phyloP scores from a whole-genome alignment of 2,797 vertebrate genomes.

The Clarias pachynema region DNA sequence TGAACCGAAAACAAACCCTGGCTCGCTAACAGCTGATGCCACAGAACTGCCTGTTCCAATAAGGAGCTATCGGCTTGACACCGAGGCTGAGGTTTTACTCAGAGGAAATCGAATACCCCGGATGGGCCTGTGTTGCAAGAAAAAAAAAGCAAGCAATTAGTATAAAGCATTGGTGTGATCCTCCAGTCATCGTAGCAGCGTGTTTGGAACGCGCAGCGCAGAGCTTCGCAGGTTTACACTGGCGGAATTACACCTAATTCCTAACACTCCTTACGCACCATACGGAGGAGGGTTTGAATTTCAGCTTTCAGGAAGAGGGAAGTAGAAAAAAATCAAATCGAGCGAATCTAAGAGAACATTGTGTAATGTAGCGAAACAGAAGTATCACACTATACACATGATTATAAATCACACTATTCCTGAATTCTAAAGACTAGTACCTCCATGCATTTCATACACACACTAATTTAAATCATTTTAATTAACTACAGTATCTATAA shows the following conservation, averaged over 20 bases:
- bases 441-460: neutral
- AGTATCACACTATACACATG: neutral
- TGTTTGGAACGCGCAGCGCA: constrained; percentile 34
- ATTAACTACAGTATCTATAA: neutral
- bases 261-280: constrained; percentile 11
- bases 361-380: neutral
- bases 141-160: no score
- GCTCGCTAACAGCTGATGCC: neutral
- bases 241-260: constrained; percentile 3
- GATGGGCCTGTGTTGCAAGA: neutral
- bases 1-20: neutral
- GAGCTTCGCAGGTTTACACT: constrained; percentile 13
- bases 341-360: neutral
- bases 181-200: neutral
- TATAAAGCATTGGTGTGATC: constrained; percentile 12
- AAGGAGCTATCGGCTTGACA: neutral
- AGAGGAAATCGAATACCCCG: neutral
- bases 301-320: constrained; percentile 18
- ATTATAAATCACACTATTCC: neutral
- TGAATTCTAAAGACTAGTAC: neutral
- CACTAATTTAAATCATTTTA: neutral
- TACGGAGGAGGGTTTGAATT: constrained; percentile 31
- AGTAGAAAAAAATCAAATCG: constrained; percentile 3
- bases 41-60: neutral
- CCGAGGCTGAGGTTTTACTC: neutral